Evolutionary conservation across 1,140 invertebrate species (phyloP), one percentile per base, ranked within the genome.

Genomic region (Holcopasites calliopsidis): DNA sequence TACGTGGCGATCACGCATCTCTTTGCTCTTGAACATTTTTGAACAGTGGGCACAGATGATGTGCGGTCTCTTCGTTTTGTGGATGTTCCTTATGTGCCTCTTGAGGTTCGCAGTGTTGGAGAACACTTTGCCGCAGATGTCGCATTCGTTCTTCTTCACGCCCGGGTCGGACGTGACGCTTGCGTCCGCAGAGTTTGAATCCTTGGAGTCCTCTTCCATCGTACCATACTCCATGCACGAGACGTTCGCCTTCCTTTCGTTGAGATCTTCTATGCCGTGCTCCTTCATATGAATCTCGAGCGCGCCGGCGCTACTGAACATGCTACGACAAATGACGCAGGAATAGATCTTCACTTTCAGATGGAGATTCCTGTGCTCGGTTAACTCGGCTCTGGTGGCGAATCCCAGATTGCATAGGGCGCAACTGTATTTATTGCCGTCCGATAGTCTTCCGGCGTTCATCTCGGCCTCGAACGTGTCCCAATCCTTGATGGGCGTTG

Each of bases 291-390:
- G 94, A 13, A 92, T 90, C 26, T 93, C 91, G 6, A 94, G 84
- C 21, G 93, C 91, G 40, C 92, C 90, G 0, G 93, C 90, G n/a
- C 92, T 93, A 71, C 93, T 93, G 78, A 94, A 94, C 55, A 93
- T 94, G 69, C 93, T 93, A 1, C 92, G 88, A 71, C 94, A 94
- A 38, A 94, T 89, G 5, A 90, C 92, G 68, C 94, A 94, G 0
- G 93, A 93, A 68, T 94, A 94, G 28, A 94, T 93, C 80, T 95
- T 95, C 2, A 94, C 91, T 78, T 94, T 94, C 28, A 94, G 89
- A 87, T 95, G 94, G 2, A 93, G 91, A 79, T 93, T 94, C 52
- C 94, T 93, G 80, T 95, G 95, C 76, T 95, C 93, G 0, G 92
- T 91, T 6, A 95, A 87, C 66, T 95, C 93, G 1, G 88, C 89